A percentile compares a stretch with the other conserved stretches of the same genome.
Conservation (phyloP, 2,113 vertebrate genomes). For the Otocyon megalotis region DNA sequence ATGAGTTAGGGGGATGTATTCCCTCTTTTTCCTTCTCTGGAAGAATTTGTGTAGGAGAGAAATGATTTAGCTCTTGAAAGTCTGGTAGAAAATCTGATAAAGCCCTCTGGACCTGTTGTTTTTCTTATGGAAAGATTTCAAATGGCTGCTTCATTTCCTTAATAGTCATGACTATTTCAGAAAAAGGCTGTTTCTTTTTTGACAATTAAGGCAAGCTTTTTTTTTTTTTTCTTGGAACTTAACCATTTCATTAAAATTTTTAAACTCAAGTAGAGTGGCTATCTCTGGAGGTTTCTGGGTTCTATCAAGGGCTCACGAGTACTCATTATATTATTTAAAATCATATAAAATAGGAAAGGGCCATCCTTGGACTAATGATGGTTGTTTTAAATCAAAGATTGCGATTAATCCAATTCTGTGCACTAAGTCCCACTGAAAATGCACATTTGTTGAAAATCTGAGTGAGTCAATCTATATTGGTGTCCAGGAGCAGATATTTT, state of each 20-base stretch:
- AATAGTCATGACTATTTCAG: not conserved
- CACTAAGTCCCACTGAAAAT: not conserved
- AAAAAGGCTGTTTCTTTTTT: conserved; percentile 49
- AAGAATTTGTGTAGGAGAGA: not conserved
- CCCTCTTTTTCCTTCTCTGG: not conserved
- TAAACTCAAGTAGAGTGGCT: not conserved
- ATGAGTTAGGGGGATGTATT: not conserved
- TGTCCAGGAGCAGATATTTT: not conserved
- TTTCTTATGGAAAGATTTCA: conserved; percentile 50
- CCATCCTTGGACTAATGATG: not conserved
- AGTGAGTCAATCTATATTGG: not conserved
- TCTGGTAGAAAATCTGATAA: not conserved
- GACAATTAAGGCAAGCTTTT: conserved; percentile 1
- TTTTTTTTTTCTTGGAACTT: not conserved
- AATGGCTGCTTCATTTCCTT: conserved; percentile 22
- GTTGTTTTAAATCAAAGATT: conserved; percentile 8
- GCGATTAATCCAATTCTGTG: not conserved
- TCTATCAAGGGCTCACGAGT: not conserved
- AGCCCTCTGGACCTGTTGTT: not conserved
- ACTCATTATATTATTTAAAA: conserved; percentile 2
- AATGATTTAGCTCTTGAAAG: not conserved
- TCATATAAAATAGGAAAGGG: not conserved
- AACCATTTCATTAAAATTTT: conserved; percentile 42
- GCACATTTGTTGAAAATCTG: not conserved
- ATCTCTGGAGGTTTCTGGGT: not conserved